A percentile compares a stretch with the other conserved stretches of the same genome.
These are phyloP conservation scores for Dicaeum eximium DNA, from an alignment of 2,113 vertebrate species.

Conservation along the genomic window DNA sequence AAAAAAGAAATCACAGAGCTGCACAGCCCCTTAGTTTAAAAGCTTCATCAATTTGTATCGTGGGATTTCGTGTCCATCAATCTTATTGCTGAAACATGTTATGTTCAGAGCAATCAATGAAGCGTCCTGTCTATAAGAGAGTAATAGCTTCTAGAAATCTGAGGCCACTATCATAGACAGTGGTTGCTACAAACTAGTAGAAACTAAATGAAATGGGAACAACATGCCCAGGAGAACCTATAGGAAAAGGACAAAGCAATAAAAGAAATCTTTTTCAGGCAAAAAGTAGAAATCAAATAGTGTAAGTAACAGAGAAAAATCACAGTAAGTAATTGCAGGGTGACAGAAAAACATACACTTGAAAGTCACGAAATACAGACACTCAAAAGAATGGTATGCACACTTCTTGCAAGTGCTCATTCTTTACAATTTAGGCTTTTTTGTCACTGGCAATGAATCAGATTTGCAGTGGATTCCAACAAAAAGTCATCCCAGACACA, in stretches of 20 bases:
- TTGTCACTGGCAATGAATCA: not conserved
- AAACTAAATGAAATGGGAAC: not conserved
- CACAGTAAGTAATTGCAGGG: not conserved
- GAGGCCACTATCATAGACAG: not conserved
- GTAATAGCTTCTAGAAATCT: slow-evolving; percentile 35
- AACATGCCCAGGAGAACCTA: not conserved
- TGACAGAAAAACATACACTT: not conserved
- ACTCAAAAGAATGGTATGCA: not conserved
- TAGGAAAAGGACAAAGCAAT: not conserved
- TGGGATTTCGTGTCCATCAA: slow-evolving; percentile 20
- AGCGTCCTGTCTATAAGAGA: not conserved
- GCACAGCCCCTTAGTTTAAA: not conserved
- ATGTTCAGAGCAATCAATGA: slow-evolving; percentile 52
- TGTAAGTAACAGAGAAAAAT: not conserved
- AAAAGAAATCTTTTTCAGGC: not conserved
- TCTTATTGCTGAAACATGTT: slow-evolving; percentile 9
- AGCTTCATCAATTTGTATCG: not conserved
- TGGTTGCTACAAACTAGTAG: slow-evolving; percentile 14
- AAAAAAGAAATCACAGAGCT: not conserved
- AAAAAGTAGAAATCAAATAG: not conserved
- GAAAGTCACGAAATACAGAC: not conserved
- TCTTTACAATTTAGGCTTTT: not conserved
- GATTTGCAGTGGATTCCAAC: not conserved
- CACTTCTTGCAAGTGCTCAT: not conserved
- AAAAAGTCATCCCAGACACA: not conserved